Base-by-base conservation (phyloP, 2,113 vertebrate species). In the Platycercus adscitus region DNA sequence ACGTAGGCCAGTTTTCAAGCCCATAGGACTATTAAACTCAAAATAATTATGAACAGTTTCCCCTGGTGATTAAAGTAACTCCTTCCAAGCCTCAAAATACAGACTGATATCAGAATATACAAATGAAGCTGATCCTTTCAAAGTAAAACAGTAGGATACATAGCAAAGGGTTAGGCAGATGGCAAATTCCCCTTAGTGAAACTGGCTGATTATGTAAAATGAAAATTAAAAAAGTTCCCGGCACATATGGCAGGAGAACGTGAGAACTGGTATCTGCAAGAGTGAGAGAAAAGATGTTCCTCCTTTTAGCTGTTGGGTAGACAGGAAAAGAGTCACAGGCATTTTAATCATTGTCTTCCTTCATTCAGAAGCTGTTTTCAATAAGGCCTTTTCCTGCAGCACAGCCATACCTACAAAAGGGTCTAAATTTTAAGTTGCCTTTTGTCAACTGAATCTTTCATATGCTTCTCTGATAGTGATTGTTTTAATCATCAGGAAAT, bases 191-290 rank as follows among this genome's bases (percentile, higher is more conserved):
- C 26, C 39, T 83, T 37, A 80, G 76, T 82, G 28, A 81, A 95
- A 93, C 33, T 61, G 64, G 43, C 76, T 95, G 47, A 81, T 69
- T 93, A 86, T 90, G 37, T 90, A 93, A 96, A 94, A 93, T 73
- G n/a, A 66, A 78, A 91, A 92, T 68, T 46, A 95, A 83, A 88
- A 94, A 66, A 47, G 11, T 83, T 96, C 61, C 70, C 43, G 94
- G 71, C 47, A 87, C 86, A 96, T 94, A 88, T 95, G 75, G 37
- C 58, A 58, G 77, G 10, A 91, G 77, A 91, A 81, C 81, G 89
- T 91, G 60, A 86, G 46, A 88, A 86, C 49, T 79, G 4, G 13
- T 91, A n/a, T 44, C 44, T 85, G 17, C 41, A 91, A 69, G 49
- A 78, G 50, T 39, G 58, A 56, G 39, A 70, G 55, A 91, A 88